Conservation (phyloP, 2,113 vertebrate genomes). For the Pachyramphus minor region DNA sequence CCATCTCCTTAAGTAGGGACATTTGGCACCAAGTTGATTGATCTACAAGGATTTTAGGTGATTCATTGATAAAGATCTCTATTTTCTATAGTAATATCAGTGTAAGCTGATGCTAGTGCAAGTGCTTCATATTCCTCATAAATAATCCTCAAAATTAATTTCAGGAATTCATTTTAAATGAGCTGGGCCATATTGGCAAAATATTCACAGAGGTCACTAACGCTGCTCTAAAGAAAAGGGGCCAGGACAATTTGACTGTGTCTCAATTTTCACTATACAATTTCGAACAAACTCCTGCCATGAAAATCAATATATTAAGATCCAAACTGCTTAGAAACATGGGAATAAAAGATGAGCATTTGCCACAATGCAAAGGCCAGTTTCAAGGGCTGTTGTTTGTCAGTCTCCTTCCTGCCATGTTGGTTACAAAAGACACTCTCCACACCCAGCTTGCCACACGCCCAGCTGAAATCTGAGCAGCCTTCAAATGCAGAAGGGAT, state of each 20-base stretch:
- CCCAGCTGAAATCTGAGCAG: constrained; percentile 36
- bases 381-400: background rate
- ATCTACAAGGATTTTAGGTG: background rate
- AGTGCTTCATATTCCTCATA: background rate
- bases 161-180: background rate
- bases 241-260: background rate
- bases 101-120: background rate
- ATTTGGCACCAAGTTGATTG: background rate
- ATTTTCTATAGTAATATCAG: background rate
- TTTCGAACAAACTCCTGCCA: background rate
- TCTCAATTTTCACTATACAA: background rate
- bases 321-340: background rate
- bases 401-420: background rate
- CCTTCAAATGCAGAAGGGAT: background rate
- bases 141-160: background rate
- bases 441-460: constrained; percentile 1
- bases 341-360: background rate
- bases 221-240: background rate
- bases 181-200: background rate
- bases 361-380: background rate
- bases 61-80: background rate
- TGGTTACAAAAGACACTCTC: background rate
- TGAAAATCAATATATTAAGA: background rate
- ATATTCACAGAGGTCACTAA: background rate
- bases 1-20: background rate